phyloP scores from a whole-genome alignment of 2,797 vertebrate genomes.

The Poeciliopsis presidionis region DNA sequence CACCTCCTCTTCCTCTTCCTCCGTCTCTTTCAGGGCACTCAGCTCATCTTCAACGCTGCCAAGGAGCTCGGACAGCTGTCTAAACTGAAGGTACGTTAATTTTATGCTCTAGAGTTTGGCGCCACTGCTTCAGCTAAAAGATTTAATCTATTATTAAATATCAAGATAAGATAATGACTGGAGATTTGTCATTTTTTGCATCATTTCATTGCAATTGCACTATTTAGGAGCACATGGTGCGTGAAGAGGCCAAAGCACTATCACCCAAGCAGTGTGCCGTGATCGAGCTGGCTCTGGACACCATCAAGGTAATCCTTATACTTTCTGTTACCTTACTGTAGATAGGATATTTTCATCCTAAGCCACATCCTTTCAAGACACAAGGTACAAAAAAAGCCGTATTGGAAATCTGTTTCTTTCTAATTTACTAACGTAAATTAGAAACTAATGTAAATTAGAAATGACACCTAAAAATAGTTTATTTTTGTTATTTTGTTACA shows the following conservation, averaged over 20 bases:
- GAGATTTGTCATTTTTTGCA: conserved; percentile 12
- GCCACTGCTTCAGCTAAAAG: conserved; percentile 1
- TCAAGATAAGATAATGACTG: neutral
- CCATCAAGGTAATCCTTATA: conserved; percentile 89
- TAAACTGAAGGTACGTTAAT: conserved; percentile 91
- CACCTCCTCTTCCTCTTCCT: conserved; percentile 35
- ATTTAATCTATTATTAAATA: conserved; percentile 16
- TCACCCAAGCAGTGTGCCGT: conserved; percentile 98
- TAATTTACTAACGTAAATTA: neutral
- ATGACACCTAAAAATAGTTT: no score
- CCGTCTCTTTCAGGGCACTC: conserved; percentile 87
- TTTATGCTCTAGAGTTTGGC: neutral
- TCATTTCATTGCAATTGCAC: neutral
- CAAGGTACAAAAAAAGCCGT: neutral
- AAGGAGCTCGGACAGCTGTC: conserved; percentile 98
- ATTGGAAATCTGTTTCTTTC: neutral
- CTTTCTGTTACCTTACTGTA: neutral
- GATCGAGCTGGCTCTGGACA: conserved; percentile 95
- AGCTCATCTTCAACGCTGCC: conserved; percentile 98
- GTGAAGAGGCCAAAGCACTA: conserved; percentile 96
- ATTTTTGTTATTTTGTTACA: no score
- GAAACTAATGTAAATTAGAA: neutral
- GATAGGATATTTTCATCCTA: neutral
- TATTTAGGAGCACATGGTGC: conserved; percentile 95
- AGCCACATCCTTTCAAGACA: neutral